These are phyloP conservation scores for Drosophila asahinai DNA, from an alignment of 1,140 invertebrate genomes.

Conservation along the genomic window DNA sequence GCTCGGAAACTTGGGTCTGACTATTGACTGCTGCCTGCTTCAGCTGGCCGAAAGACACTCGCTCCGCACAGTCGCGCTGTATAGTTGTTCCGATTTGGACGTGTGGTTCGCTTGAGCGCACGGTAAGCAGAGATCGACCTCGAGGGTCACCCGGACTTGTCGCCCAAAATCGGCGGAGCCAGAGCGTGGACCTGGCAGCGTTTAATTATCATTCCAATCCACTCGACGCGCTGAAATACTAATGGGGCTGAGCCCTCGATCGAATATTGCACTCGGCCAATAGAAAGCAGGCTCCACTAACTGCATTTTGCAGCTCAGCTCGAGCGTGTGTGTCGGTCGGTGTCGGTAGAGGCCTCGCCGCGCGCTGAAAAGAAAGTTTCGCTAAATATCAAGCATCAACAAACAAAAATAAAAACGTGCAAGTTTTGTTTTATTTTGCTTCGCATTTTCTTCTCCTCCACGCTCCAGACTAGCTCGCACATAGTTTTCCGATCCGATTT, in stretches of 20 bases:
- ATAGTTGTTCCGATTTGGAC: slow-evolving; percentile 70
- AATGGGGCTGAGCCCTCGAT: neutral
- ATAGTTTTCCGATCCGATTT: slow-evolving; percentile 43
- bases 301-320: slow-evolving; percentile 71
- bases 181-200: slow-evolving; percentile 1
- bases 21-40: neutral
- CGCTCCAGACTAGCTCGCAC: slow-evolving; percentile 30
- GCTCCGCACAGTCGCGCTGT: slow-evolving; percentile 69
- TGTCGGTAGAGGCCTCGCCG: slow-evolving; percentile 53
- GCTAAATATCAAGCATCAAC: slow-evolving; percentile 68
- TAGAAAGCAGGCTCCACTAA: slow-evolving; percentile 71
- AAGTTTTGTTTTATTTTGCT: slow-evolving; percentile 66
- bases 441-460: slow-evolving; percentile 62
- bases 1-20: slow-evolving; percentile 36
- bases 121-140: slow-evolving; percentile 57
- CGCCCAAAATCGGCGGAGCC: neutral
- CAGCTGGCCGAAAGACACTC: slow-evolving; percentile 55
- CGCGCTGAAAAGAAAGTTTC: slow-evolving; percentile 73
- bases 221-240: slow-evolving; percentile 7
- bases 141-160: slow-evolving; percentile 17
- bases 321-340: slow-evolving; percentile 56
- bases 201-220: neutral
- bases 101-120: slow-evolving; percentile 70
- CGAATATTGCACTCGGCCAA: slow-evolving; percentile 51
- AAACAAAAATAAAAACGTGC: slow-evolving; percentile 63